phyloP scores from a whole-genome alignment of 2,797 vertebrate genomes.

The Takifugu ocellatus region DNA sequence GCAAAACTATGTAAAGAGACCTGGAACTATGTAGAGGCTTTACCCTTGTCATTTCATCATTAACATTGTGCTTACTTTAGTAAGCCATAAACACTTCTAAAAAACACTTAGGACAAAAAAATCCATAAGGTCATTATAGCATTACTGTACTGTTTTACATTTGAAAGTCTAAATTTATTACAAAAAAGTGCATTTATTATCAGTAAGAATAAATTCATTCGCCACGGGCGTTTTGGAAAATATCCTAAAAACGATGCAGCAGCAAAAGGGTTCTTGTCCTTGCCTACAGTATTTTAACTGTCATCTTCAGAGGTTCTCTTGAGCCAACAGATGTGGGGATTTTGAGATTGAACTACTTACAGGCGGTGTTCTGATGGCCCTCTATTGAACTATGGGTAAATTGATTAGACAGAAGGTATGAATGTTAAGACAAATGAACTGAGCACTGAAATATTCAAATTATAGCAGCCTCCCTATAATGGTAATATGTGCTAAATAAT shows the following conservation, averaged over 20 bases:
- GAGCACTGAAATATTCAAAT: conserved; percentile 37
- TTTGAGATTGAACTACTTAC: conserved; percentile 31
- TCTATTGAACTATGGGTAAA: conserved; percentile 34
- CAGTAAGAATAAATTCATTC: conserved; percentile 61
- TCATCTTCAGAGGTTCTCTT: conserved; percentile 33
- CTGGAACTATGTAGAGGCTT: conserved; percentile 31
- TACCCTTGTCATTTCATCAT: conserved; percentile 55
- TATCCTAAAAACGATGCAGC: conserved; percentile 55
- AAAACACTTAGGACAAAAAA: conserved; percentile 61
- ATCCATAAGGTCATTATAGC: conserved; percentile 56
- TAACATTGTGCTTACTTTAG: conserved; percentile 51
- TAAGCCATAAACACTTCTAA: conserved; percentile 61
- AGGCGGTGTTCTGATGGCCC: conserved; percentile 19
- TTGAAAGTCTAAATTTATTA: conserved; percentile 66
- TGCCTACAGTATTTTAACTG: conserved; percentile 59
- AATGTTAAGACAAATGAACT: conserved; percentile 33
- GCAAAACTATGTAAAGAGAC: conserved; percentile 56
- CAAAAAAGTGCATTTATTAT: conserved; percentile 73
- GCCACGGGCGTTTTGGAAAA: conserved; percentile 46
- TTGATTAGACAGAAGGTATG: conserved; percentile 24
- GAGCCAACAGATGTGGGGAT: conserved; percentile 17
- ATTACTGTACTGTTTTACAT: conserved; percentile 50
- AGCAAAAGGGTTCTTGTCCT: conserved; percentile 59
- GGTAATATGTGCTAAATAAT: conserved; percentile 18
- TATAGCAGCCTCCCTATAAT: conserved; percentile 43